Percentiles rank a stretch among this genome's conserved stretches.
phyloP scores from a whole-genome alignment of 2,797 vertebrate species.

The Gymnopithys bicolor region DNA sequence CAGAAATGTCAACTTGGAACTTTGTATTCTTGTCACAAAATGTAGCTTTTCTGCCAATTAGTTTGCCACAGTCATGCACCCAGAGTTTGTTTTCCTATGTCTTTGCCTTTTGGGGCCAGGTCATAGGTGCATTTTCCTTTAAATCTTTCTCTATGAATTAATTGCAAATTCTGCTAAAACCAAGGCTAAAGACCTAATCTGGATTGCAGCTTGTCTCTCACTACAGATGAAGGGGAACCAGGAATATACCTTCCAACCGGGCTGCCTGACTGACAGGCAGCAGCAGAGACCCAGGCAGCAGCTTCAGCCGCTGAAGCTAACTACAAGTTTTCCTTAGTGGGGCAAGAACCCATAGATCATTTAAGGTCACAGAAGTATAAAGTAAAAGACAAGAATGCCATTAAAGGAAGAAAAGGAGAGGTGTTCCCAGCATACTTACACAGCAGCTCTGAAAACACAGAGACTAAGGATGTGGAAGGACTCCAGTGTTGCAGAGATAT shows the following conservation, averaged over 20 bases:
- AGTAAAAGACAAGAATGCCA: background rate
- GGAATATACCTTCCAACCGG: background rate
- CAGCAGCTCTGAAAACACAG: background rate
- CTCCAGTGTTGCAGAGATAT: background rate
- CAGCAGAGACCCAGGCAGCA: fast-evolving
- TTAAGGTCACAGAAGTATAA: background rate
- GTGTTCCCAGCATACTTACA: background rate
- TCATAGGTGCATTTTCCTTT: background rate
- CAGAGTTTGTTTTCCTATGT: background rate
- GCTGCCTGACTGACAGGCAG: background rate
- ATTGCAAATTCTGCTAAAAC: background rate
- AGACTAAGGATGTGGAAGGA: background rate
- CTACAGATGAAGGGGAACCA: background rate
- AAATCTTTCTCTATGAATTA: background rate
- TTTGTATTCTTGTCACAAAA: background rate
- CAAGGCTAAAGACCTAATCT: background rate
- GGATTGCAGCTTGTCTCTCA: background rate
- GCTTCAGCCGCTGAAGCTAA: background rate
- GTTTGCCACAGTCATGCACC: background rate
- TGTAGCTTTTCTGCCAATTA: background rate
- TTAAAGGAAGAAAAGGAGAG: background rate
- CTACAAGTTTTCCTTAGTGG: background rate
- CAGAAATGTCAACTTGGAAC: background rate
- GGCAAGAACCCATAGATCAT: background rate
- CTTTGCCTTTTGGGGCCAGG: background rate